A percentile compares a stretch with the other conserved stretches of the same genome.
Evolutionary conservation across 2,888 invertebrate genomes (phyloP).

Genomic region (Cosmorhoe ocellata): DNA sequence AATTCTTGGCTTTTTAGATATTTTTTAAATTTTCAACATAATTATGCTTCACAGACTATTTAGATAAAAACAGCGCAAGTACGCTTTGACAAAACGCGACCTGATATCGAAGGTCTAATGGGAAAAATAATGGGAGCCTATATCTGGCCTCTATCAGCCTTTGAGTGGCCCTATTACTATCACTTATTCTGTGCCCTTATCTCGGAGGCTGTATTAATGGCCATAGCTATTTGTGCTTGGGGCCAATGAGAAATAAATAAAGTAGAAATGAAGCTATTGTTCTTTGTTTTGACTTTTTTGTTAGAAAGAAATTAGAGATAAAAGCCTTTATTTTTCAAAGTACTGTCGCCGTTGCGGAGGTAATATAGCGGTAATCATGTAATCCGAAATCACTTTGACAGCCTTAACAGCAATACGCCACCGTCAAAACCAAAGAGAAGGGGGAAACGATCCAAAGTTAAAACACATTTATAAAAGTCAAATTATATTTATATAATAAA

Average conservation of each 20-base stretch:
- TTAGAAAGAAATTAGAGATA: conserved; percentile 15
- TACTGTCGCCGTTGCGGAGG: neutral
- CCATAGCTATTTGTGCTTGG: conserved; percentile 21
- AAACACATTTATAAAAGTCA: too few species aligned
- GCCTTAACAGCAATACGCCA: too few species aligned
- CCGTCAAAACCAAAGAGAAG: too few species aligned
- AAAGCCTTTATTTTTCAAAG: neutral
- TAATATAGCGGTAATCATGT: too few species aligned
- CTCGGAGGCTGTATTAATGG: conserved; percentile 26
- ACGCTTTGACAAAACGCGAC: conserved; percentile 13
- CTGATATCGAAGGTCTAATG: conserved; percentile 36
- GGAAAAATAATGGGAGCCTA: conserved; percentile 39
- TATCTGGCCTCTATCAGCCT: conserved; percentile 36
- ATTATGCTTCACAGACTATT: too few species aligned
- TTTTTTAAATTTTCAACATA: too few species aligned
- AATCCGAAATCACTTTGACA: too few species aligned
- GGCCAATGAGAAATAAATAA: conserved; percentile 26
- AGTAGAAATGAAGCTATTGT: conserved; percentile 8
- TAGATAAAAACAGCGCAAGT: neutral
- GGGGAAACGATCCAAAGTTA: too few species aligned
- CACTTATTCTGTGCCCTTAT: conserved; percentile 22
- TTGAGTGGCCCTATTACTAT: conserved; percentile 27
- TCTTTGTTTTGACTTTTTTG: conserved; percentile 24
- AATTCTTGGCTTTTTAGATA: too few species aligned
- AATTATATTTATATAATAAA: too few species aligned